A percentile compares a stretch with the other conserved stretches of the same genome.
Conservation (phyloP, 2,888 invertebrate genomes). For the Meloe dianella region DNA sequence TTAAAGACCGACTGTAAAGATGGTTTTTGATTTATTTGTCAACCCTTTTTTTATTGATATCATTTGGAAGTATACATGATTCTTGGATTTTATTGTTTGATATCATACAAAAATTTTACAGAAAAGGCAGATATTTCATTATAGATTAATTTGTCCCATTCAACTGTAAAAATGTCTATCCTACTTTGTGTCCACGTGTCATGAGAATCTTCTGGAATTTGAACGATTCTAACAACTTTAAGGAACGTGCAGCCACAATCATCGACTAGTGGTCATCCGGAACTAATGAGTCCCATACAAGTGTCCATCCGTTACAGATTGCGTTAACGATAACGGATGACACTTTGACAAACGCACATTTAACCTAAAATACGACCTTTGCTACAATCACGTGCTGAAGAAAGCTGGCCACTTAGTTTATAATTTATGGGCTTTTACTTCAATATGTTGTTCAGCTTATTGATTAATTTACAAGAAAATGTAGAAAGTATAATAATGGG, state of each 20-base stretch:
- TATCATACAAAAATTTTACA: not conserved
- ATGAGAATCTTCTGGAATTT: not conserved
- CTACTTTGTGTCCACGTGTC: slow-evolving; percentile 17
- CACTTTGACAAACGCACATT: slow-evolving; percentile 24
- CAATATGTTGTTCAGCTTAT: not conserved
- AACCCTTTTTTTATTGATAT: not conserved
- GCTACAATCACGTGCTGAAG: slow-evolving; percentile 38
- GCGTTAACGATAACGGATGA: slow-evolving; percentile 40
- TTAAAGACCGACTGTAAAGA: slow-evolving; percentile 20
- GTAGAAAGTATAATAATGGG: slow-evolving; percentile 11
- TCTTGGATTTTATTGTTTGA: not conserved
- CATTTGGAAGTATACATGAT: not conserved
- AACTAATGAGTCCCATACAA: slow-evolving; percentile 40
- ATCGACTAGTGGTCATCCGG: slow-evolving; percentile 38
- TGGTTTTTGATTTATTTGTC: not conserved
- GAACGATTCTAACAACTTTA: slow-evolving; percentile 10
- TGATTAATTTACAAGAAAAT: no score
- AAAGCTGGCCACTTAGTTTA: slow-evolving; percentile 14
- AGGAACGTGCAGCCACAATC: not conserved
- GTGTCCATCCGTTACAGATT: slow-evolving; percentile 35
- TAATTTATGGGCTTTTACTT: not conserved
- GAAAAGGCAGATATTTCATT: no score
- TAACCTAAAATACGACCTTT: slow-evolving; percentile 25
- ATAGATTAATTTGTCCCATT: no score
- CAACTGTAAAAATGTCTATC: no score